These are phyloP conservation scores for Aleiodes leptofemur DNA, from an alignment of 2,888 invertebrate species.

Conservation along the genomic window DNA sequence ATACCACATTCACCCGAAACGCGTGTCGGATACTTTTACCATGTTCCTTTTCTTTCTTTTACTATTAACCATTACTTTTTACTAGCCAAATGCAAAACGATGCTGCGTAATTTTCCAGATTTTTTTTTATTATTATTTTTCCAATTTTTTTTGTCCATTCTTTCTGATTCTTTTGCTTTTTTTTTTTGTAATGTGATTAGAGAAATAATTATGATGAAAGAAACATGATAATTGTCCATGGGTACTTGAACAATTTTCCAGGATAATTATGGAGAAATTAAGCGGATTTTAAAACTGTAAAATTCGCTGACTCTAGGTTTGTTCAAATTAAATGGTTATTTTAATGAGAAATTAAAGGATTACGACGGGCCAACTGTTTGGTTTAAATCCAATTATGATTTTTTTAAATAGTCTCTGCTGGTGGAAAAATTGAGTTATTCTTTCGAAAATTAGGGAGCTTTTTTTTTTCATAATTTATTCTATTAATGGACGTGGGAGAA, in stretches of 20 bases:
- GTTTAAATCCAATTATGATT: not conserved
- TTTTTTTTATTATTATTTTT: not conserved
- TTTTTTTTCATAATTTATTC: not conserved
- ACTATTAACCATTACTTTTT: slow-evolving; percentile 34
- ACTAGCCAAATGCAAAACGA: slow-evolving; percentile 23
- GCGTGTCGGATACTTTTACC: slow-evolving; percentile 26
- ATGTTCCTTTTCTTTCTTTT: not conserved
- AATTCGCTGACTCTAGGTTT: not conserved
- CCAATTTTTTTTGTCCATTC: no score
- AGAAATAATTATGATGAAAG: slow-evolving; percentile 22
- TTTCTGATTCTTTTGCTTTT: no score
- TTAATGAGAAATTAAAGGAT: no score
- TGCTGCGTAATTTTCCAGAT: slow-evolving; percentile 1
- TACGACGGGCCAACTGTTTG: not conserved
- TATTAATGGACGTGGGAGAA: not conserved
- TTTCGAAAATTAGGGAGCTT: not conserved
- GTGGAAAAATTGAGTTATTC: not conserved
- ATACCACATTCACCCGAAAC: slow-evolving; percentile 2
- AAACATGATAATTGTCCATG: slow-evolving; percentile 31
- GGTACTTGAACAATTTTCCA: slow-evolving; percentile 19
- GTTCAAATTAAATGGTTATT: no score
- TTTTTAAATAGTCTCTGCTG: not conserved
- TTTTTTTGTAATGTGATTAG: not conserved
- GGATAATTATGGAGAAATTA: slow-evolving; percentile 2
- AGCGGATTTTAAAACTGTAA: not conserved